Percentiles rank a stretch among this genome's conserved stretches.
phyloP scores from a whole-genome alignment of 1,140 invertebrate species.

The Ceratosolen solmsi region DNA sequence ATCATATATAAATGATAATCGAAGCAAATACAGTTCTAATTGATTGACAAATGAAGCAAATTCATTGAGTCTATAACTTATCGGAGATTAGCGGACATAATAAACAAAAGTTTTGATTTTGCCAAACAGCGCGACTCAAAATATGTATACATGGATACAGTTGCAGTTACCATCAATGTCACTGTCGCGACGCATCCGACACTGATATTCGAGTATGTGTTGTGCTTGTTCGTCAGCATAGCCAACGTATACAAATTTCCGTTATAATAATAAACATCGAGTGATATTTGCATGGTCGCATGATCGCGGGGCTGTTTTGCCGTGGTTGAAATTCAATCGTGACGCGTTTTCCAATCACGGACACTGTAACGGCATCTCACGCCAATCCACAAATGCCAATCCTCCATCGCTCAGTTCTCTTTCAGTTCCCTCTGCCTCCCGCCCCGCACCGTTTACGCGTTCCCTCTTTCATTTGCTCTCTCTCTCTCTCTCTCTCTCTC shows the following conservation, averaged over 20 bases:
- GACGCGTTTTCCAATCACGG: constrained; percentile 51
- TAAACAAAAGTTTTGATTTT: constrained; percentile 46
- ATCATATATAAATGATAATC: neutral
- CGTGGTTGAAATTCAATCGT: constrained; percentile 51
- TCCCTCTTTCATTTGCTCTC: neutral
- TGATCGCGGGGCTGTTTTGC: constrained; percentile 34
- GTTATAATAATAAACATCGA: constrained; percentile 51
- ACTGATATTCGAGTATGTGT: neutral
- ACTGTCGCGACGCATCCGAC: neutral
- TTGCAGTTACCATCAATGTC: neutral
- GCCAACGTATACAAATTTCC: constrained; percentile 42
- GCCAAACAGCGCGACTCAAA: constrained; percentile 29
- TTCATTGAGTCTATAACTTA: constrained; percentile 18
- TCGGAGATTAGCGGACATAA: constrained; percentile 29
- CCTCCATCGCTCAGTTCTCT: constrained; percentile 23
- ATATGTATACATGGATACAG: constrained; percentile 34
- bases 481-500: neutral
- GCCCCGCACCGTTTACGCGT: neutral
- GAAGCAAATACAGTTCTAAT: constrained; percentile 11
- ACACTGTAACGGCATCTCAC: constrained; percentile 43
- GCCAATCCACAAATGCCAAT: constrained; percentile 42
- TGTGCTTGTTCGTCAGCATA: neutral
- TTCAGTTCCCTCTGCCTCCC: constrained; percentile 14
- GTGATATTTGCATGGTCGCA: constrained; percentile 43
- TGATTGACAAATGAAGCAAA: constrained; percentile 41